Conservation (phyloP, 23 tunicate species). For the Botrylloides violaceus region DNA sequence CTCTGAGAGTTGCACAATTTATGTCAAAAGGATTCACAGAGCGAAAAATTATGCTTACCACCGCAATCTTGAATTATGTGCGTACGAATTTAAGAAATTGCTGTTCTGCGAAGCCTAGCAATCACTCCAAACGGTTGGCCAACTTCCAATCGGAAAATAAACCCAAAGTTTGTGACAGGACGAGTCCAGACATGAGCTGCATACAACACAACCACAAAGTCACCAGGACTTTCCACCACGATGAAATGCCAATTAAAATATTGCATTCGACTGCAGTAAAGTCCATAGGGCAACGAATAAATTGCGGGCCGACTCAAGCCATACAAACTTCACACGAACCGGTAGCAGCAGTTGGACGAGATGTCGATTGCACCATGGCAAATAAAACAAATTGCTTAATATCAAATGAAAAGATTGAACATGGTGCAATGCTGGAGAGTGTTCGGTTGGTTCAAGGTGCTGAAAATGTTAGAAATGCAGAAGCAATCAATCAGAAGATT, state of each 20-base stretch:
- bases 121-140: too few species aligned
- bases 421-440: too few species aligned
- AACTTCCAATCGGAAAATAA: background rate
- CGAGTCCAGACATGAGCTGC: background rate
- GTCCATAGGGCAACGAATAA: too few species aligned
- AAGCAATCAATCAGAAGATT: too few species aligned
- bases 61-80: background rate
- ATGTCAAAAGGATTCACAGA: constrained; percentile 25
- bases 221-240: background rate
- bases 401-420: too few species aligned
- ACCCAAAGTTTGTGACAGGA: background rate
- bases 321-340: too few species aligned
- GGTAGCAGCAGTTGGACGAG: too few species aligned
- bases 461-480: too few species aligned
- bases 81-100: constrained; percentile 2
- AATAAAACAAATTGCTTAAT: too few species aligned
- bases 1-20: constrained; percentile 9
- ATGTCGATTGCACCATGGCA: too few species aligned
- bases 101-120: background rate
- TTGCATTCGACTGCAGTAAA: background rate
- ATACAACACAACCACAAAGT: background rate
- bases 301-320: too few species aligned
- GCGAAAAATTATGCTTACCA: constrained; percentile 15
- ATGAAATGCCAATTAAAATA: background rate
- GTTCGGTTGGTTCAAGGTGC: too few species aligned